Evolutionary conservation across 2,113 vertebrate genomes (phyloP).

Genomic region (Cepphus grylle): DNA sequence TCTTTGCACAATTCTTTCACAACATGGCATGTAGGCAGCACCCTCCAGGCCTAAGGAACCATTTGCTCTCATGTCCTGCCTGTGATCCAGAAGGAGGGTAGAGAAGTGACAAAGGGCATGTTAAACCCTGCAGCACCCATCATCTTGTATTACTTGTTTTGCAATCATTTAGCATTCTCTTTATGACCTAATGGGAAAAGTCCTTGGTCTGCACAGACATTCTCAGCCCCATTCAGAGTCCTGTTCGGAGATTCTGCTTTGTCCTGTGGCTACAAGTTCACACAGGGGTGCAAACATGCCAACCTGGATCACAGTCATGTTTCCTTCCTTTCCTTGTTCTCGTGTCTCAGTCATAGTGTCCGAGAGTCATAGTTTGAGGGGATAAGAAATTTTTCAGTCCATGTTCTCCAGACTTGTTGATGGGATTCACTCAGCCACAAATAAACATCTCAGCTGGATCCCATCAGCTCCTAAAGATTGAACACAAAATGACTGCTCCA

Average conservation of each 20-base stretch:
- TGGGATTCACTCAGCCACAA: not conserved
- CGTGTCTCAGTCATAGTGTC: not conserved
- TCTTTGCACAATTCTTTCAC: not conserved
- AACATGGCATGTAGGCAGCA: not conserved
- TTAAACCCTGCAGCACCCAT: not conserved
- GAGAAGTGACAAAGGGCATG: not conserved
- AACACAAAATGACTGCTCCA: not conserved
- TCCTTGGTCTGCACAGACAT: not conserved
- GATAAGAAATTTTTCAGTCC: not conserved
- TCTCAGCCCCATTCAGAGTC: not conserved
- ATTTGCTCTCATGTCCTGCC: not conserved
- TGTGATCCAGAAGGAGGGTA: not conserved
- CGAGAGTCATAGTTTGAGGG: not conserved
- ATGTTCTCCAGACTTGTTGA: not conserved
- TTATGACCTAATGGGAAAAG: not conserved
- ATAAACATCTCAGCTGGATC: not conserved
- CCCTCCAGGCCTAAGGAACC: not conserved
- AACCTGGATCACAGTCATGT: not conserved
- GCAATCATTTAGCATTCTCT: not conserved
- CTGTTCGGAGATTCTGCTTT: not conserved
- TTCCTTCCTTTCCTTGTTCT: not conserved
- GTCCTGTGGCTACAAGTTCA: not conserved
- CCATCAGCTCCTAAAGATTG: not conserved
- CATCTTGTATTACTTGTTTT: not conserved
- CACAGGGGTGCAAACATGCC: not conserved